These are phyloP conservation scores for Apodemia hepburni DNA, from an alignment of 2,888 invertebrate genomes.

Conservation along the genomic window DNA sequence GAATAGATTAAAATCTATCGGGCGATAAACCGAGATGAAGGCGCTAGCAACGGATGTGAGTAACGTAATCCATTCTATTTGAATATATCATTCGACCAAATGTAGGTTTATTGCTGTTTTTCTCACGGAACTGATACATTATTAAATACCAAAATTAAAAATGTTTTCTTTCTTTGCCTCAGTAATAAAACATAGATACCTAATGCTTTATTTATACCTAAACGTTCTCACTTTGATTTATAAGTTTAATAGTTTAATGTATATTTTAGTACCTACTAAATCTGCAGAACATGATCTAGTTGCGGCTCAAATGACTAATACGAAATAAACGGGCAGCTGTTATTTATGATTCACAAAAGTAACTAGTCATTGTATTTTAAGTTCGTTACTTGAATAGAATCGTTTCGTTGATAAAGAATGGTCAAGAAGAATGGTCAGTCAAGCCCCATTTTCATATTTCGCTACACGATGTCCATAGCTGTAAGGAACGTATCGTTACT, in stretches of 20 bases:
- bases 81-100: slow-evolving; percentile 74
- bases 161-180: not conserved
- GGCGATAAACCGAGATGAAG: slow-evolving; percentile 57
- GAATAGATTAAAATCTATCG: slow-evolving; percentile 67
- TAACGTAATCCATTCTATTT: slow-evolving; percentile 73
- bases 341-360: slow-evolving; percentile 46
- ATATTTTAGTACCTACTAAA: not conserved
- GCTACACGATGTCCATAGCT: slow-evolving; percentile 58
- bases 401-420: slow-evolving; percentile 38
- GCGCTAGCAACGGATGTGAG: slow-evolving; percentile 66
- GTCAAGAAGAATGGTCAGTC: slow-evolving; percentile 57
- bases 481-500: slow-evolving; percentile 62
- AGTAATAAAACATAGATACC: slow-evolving; percentile 7
- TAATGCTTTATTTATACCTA: not conserved
- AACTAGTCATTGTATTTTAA: slow-evolving; percentile 46
- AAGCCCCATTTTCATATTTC: slow-evolving; percentile 62
- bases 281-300: slow-evolving; percentile 9
- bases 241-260: not conserved
- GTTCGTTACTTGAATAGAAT: slow-evolving; percentile 47
- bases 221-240: not conserved
- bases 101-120: slow-evolving; percentile 79
- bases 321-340: slow-evolving; percentile 42
- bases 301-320: slow-evolving; percentile 28
- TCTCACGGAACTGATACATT: slow-evolving; percentile 79
- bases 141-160: slow-evolving; percentile 65